Evolutionary conservation across 2,113 vertebrate species (phyloP), one percentile per base, ranked within the genome.

Genomic region (Dipodomys stephensi): DNA sequence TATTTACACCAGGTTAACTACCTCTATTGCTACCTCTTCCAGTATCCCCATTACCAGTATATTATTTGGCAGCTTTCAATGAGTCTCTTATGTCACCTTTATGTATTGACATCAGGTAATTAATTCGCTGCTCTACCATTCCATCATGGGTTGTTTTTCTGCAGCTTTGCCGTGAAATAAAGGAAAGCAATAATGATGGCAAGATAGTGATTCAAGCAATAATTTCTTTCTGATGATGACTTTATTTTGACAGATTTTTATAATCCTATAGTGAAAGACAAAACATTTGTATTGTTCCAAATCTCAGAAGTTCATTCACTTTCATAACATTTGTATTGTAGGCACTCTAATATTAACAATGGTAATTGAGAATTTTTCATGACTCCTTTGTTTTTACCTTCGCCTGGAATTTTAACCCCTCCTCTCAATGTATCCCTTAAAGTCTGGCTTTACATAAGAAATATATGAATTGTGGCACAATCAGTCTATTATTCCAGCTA

Each of bases 401-500:
- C 74, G 69, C 2, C 20, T 76, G 13, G 30, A 93, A 86, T 88
- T 80, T 76, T 27, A 93, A 11, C 3, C 4, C 10, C n/a, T 88
- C 15, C 76, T 92, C 57, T 78, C 30, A 78, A 81, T 62, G 79
- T 2, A 78, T 81, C 16, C 87, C 23, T 96, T 93, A 81, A 87
- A 72, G 22, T 81, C 57, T 92, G 2, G 46, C 83, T 89, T 94
- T 79, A 62, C 77, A 57, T 72, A 28, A 67, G 57, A 92, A 93
- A 85, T 82, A 69, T 44, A 81, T 74, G 30, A 91, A 92, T 72
- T 92, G 7, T 92, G 68, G 27, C 73, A 90, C 27, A 81, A 65
- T 73, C 23, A 35, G 69, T 91, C 39, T 64, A 79, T 82, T 91
- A 93, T 92, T 93, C 81, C 25, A 87, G n/a, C 28, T 88, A 93